Evolutionary conservation across 30 jellyfish, hydroid and myxozoan genomes (phyloP).

Genomic region (Clytia hemisphaerica): DNA sequence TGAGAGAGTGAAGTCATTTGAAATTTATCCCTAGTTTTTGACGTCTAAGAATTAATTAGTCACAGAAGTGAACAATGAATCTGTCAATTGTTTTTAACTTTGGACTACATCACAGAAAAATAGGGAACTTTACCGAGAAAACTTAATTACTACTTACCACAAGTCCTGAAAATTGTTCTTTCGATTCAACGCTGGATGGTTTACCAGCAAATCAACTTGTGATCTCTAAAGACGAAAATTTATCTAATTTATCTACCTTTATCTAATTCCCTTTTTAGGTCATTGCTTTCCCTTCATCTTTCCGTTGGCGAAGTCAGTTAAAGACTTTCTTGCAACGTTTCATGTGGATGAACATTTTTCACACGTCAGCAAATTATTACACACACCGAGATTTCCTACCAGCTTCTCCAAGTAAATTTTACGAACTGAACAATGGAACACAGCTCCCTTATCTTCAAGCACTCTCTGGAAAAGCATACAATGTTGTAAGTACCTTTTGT

Average conservation of each 20-base stretch:
- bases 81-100: too few relatives aligned
- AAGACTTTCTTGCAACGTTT: conserved; percentile 30
- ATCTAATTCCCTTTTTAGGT: conserved; percentile 31
- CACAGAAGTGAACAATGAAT: too few relatives aligned
- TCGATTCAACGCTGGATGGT: too few relatives aligned
- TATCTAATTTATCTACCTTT: too few relatives aligned
- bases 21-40: too few relatives aligned
- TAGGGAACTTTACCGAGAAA: too few relatives aligned
- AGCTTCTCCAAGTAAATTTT: conserved; percentile 56
- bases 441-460: conserved; percentile 1
- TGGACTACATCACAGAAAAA: too few relatives aligned
- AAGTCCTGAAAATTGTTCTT: not conserved
- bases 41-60: not conserved
- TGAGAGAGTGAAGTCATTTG: not conserved
- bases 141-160: too few relatives aligned
- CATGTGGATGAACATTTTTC: conserved; percentile 63
- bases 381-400: conserved; percentile 54
- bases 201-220: too few relatives aligned
- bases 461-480: too few relatives aligned
- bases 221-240: too few relatives aligned
- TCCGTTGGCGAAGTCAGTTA: conserved; percentile 17
- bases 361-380: conserved; percentile 70
- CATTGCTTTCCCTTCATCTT: conserved; percentile 50
- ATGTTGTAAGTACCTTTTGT: conserved; percentile 36
- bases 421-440: conserved; percentile 36